Evolutionary conservation across 2,797 vertebrate genomes (phyloP), one percentile per base, ranked within the genome.

Genomic region (Enteromius mattozi): DNA sequence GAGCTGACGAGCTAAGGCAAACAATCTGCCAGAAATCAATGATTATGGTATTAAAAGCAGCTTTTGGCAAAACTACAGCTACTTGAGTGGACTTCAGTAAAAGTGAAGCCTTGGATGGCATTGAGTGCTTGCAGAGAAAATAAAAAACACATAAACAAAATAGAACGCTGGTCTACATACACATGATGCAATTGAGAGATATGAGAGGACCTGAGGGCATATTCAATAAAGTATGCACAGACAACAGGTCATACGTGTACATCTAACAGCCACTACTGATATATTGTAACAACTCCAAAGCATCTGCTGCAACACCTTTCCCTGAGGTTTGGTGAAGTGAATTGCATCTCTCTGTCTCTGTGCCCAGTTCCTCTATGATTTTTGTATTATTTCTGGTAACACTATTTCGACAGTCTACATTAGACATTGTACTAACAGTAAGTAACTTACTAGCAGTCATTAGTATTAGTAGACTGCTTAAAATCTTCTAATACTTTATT

Each of bases 21-120:
- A 92, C 88, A 91, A 89, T 91, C 93, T 89, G 88, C 33, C 86
- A 87, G 85, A 87, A 94, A 91, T 92, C 87, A 83, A 92, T 92
- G 90, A 93, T 92, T 91, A 92, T 89, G 86, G 88, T 87, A 91
- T 93, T 91, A 90, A 92, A 92, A 90, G 65, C 27, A 0, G 16
- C 37, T 86, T 61, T 87, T 77, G 66, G 78, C 88, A 85, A 85
- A 91, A 87, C 80, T 4, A 19, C 85, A 76, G 89, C 65, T 85
- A 71, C 76, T 87, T 78, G 87, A 76, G 69, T 69, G 65, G 88
- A 82, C 87, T 89, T 91, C 88, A 90, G 89, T 92, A 89, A 91
- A 87, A 80, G 68, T 54, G 83, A 89, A 85, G 79, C 74, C 82
- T 86, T 81, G 85, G 83, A 89, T 84, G 71, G 81, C 85, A 35